Evolutionary conservation across 2,888 invertebrate genomes (phyloP).

Genomic region (Vesta saturnalis): DNA sequence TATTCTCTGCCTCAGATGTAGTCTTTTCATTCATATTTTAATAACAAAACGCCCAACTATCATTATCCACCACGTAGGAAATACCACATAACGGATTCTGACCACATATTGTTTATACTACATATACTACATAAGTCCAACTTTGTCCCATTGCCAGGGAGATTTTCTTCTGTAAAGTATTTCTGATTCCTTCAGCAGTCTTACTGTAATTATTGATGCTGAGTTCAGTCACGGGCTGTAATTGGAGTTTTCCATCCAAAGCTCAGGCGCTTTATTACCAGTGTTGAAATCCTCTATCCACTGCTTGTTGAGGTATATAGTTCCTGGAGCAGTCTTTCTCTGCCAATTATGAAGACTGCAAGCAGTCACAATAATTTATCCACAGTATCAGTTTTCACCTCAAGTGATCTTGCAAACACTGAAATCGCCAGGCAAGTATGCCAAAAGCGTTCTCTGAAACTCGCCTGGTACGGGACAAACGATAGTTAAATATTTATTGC

Average conservation of each 20-base stretch:
- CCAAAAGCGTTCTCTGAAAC: conserved; percentile 25
- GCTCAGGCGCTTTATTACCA: conserved; percentile 29
- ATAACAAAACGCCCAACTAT: too few relatives aligned
- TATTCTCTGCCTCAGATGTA: too few relatives aligned
- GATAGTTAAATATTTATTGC: conserved; percentile 27
- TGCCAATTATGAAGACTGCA: conserved; percentile 26
- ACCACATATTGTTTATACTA: too few relatives aligned
- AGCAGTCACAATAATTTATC: conserved; percentile 26
- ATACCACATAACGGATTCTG: too few relatives aligned
- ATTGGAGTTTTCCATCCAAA: conserved; percentile 22
- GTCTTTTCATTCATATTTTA: too few relatives aligned
- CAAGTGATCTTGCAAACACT: conserved; percentile 25
- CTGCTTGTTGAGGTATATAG: conserved; percentile 24
- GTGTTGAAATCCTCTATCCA: conserved; percentile 33
- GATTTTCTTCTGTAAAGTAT: conserved; percentile 19
- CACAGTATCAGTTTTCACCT: conserved; percentile 18
- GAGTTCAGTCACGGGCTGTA: conserved; percentile 32
- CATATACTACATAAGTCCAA: too few relatives aligned
- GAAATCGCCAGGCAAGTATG: conserved; percentile 23
- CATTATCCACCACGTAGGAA: too few relatives aligned
- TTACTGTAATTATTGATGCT: conserved; percentile 29
- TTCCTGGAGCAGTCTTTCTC: conserved; percentile 21
- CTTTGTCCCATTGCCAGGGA: conserved; percentile 27
- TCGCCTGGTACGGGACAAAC: conserved; percentile 17
- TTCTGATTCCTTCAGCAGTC: conserved; percentile 30